phyloP scores from a whole-genome alignment of 2,113 vertebrate genomes.

The Salvelinus alpinus region DNA sequence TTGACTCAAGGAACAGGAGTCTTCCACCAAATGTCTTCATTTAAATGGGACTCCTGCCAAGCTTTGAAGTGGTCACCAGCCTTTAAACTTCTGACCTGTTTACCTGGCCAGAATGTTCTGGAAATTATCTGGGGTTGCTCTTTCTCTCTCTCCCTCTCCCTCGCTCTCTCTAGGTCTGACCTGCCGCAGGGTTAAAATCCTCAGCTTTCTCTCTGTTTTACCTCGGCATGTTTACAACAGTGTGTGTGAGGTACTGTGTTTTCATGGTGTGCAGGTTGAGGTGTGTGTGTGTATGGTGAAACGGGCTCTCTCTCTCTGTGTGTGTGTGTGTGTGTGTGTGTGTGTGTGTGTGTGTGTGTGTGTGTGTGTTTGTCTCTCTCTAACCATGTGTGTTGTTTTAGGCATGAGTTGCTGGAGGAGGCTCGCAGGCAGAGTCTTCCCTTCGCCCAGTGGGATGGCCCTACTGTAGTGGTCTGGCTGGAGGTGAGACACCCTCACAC shows the following conservation, averaged over 20 bases:
- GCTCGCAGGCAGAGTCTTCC: constrained; percentile 92
- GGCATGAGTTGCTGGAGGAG: constrained; percentile 93
- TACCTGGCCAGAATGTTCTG: no score
- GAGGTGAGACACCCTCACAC: constrained; percentile 77
- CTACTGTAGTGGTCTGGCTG: constrained; percentile 94
- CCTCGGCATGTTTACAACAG: background rate
- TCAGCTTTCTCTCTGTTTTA: background rate
- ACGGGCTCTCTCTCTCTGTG: background rate
- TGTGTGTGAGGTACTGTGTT: constrained; percentile 7
- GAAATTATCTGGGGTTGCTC: background rate
- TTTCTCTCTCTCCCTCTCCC: constrained; percentile 27
- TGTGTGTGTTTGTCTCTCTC: background rate
- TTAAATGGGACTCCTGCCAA: no score
- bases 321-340: background rate
- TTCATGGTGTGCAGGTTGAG: background rate
- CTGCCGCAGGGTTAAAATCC: background rate
- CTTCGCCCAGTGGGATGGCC: constrained; percentile 97
- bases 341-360: background rate
- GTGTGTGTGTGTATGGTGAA: background rate
- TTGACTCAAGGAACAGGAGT: no score
- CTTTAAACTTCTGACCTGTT: background rate
- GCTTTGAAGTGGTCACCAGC: background rate
- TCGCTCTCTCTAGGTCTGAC: no score
- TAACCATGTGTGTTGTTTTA: constrained; percentile 33
- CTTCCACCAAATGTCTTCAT: no score